These are phyloP conservation scores for Sebastes itinus DNA, from an alignment of 2,797 vertebrate species.

Conservation along the genomic window DNA sequence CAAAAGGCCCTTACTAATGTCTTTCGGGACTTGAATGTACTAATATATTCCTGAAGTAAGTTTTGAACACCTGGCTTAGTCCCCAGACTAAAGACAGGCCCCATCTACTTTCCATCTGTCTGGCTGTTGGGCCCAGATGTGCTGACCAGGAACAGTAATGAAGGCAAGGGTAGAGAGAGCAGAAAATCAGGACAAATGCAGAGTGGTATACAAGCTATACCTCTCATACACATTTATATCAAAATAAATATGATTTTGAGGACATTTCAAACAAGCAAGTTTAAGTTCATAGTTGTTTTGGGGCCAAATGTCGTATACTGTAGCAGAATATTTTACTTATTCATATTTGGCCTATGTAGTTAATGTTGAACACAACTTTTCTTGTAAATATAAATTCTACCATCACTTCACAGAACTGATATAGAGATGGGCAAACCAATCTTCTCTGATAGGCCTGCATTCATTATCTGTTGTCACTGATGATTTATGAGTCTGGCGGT, in stretches of 20 bases:
- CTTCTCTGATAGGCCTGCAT: conserved; percentile 57
- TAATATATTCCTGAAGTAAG: conserved; percentile 50
- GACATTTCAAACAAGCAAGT: neutral
- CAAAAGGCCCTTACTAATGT: conserved; percentile 27
- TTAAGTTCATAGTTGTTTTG: neutral
- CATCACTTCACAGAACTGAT: conserved; percentile 26
- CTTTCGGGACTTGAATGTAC: conserved; percentile 39
- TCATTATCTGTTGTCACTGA: conserved; percentile 71
- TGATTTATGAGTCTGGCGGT: conserved; percentile 71
- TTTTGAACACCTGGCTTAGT: conserved; percentile 58
- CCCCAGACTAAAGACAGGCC: conserved; percentile 50
- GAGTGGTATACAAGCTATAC: neutral
- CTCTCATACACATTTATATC: neutral
- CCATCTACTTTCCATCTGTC: conserved; percentile 71
- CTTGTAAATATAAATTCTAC: conserved; percentile 35
- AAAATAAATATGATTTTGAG: neutral
- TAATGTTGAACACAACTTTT: conserved; percentile 30
- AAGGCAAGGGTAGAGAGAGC: conserved; percentile 21
- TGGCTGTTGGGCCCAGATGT: conserved; percentile 53
- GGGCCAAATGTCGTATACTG: neutral
- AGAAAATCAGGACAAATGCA: conserved; percentile 4
- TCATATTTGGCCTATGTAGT: neutral
- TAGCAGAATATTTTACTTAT: neutral
- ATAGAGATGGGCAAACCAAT: conserved; percentile 50
- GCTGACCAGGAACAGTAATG: conserved; percentile 50